Conservation (phyloP, 2,888 invertebrate species). For the Apodemia zela region DNA sequence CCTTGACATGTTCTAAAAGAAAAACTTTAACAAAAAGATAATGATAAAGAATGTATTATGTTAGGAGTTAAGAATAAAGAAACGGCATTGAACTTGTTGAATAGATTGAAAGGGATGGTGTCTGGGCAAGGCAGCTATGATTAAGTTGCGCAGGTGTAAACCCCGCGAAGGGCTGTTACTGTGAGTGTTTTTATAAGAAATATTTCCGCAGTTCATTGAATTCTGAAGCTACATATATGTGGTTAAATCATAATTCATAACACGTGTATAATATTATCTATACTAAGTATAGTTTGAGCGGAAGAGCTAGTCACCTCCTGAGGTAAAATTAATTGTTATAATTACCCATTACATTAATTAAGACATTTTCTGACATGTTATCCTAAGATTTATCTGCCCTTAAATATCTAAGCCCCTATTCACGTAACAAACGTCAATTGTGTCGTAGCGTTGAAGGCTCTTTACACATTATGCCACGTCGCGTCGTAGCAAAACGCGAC, state of each 20-base stretch:
- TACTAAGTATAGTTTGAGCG: no score
- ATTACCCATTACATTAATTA: no score
- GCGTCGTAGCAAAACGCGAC: no score
- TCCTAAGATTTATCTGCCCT: no score
- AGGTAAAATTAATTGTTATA: no score
- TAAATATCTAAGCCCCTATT: no score
- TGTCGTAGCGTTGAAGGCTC: no score
- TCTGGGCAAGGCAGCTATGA: neutral
- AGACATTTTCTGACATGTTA: no score
- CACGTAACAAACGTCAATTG: no score
- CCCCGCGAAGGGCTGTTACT: slow-evolving; percentile 2
- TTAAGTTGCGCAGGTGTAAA: neutral
- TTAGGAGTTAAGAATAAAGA: neutral
- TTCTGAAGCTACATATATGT: neutral
- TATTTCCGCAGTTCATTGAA: slow-evolving; percentile 8
- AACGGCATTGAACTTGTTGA: neutral
- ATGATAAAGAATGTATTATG: neutral
- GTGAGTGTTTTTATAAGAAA: slow-evolving; percentile 6
- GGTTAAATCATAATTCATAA: neutral
- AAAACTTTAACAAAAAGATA: neutral
- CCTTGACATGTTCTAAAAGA: neutral
- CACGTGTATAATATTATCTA: no score
- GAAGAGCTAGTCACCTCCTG: no score
- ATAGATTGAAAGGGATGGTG: slow-evolving; percentile 3
- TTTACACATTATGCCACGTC: no score